Conservation (phyloP, 2,888 invertebrate genomes). For the Helobdella robusta region DNA sequence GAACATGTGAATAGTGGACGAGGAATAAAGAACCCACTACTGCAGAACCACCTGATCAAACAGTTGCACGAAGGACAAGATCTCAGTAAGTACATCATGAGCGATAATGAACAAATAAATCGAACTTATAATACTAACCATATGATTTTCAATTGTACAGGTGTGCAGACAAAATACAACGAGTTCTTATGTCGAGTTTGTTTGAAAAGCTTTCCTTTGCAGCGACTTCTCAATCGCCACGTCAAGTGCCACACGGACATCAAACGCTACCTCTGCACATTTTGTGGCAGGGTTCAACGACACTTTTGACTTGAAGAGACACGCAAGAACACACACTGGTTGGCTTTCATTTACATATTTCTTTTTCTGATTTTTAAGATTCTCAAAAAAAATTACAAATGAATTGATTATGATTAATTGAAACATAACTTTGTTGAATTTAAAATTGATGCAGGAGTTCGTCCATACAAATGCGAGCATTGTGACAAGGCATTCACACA, state of each 20-base stretch:
- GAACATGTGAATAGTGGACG: too few species aligned
- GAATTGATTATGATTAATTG: too few species aligned
- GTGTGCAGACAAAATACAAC: constrained; percentile 11
- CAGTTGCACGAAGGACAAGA: too few species aligned
- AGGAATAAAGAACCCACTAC: too few species aligned
- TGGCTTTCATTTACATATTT: not conserved
- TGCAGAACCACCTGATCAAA: too few species aligned
- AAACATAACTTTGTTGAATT: constrained; percentile 9
- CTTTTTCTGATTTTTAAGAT: too few species aligned
- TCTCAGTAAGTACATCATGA: too few species aligned
- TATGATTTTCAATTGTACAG: too few species aligned
- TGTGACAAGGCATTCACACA: constrained; percentile 99
- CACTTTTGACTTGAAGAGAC: constrained; percentile 95
- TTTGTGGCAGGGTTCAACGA: constrained; percentile 99
- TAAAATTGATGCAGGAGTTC: constrained; percentile 62
- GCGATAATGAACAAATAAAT: too few species aligned
- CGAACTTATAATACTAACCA: too few species aligned
- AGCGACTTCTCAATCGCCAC: constrained; percentile 90
- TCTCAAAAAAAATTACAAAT: too few species aligned
- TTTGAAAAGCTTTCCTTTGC: constrained; percentile 84
- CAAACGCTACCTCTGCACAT: constrained; percentile 94
- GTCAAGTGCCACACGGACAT: constrained; percentile 99
- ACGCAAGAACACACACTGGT: constrained; percentile 96
- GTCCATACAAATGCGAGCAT: constrained; percentile 93
- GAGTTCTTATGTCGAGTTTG: constrained; percentile 79